Conservation (phyloP, 2,113 vertebrate genomes). For the Seriola quinqueradiata region DNA sequence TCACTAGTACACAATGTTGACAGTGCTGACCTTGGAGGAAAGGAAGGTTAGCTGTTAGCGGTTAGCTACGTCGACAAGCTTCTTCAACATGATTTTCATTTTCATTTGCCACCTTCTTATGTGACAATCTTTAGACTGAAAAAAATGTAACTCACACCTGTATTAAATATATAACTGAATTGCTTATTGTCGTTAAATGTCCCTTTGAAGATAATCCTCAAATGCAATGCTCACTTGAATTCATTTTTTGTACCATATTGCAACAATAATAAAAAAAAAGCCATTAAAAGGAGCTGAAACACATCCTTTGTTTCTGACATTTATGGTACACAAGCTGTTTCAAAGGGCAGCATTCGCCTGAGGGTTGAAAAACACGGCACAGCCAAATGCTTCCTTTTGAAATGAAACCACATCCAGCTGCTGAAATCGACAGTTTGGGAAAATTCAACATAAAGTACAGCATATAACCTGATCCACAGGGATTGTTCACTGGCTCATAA, state of each 20-base stretch:
- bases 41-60: too few relatives aligned
- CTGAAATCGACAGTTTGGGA: neutral
- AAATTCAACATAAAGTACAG: neutral
- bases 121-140: too few relatives aligned
- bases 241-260: neutral
- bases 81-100: too few relatives aligned
- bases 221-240: neutral
- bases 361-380: neutral
- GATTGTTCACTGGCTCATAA: neutral
- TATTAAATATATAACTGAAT: too few relatives aligned
- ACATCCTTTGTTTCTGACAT: constrained; percentile 17
- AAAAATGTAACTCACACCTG: too few relatives aligned
- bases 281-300: neutral
- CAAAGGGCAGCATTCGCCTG: constrained; percentile 17
- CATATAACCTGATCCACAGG: neutral
- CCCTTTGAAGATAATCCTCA: too few relatives aligned
- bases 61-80: too few relatives aligned
- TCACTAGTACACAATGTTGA: neutral
- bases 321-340: constrained; percentile 1
- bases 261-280: neutral
- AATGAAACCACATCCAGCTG: neutral
- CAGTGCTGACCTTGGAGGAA: too few relatives aligned
- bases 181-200: too few relatives aligned
- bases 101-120: too few relatives aligned
- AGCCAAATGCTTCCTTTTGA: constrained; percentile 1